Evolutionary conservation across 2,113 vertebrate genomes (phyloP).

Genomic region (Cynocephalus volans): DNA sequence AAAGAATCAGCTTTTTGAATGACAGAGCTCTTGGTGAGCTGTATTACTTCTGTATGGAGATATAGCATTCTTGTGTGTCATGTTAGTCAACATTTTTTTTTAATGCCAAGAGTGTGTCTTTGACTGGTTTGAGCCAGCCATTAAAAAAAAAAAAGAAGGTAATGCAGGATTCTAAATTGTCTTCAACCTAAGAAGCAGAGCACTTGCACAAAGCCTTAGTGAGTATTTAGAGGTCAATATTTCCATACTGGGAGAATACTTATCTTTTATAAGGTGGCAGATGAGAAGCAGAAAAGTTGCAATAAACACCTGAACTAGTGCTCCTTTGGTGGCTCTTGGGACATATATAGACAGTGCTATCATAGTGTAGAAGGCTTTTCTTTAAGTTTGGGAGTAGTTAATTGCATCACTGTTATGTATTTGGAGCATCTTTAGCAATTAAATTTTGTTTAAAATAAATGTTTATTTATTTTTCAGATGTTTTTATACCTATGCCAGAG

Average conservation of each 20-base stretch:
- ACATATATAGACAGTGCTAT: not conserved
- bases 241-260: not conserved
- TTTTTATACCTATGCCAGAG: conserved; percentile 99
- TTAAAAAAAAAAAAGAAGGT: not conserved
- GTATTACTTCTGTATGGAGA: not conserved
- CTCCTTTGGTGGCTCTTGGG: not conserved
- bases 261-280: not conserved
- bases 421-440: not conserved
- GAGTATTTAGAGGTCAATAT: not conserved
- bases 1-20: not conserved
- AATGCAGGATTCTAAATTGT: conserved; percentile 33
- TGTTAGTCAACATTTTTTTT: not conserved
- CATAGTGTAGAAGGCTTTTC: conserved; percentile 2
- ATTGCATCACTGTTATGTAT: not conserved
- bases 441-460: conserved; percentile 69
- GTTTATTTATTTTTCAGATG: conserved; percentile 91
- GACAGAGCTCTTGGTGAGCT: not conserved
- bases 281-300: not conserved
- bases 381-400: not conserved
- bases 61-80: not conserved
- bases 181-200: conserved; percentile 20
- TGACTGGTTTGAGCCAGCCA: not conserved
- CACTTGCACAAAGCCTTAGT: not conserved
- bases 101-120: not conserved
- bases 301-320: not conserved